Conservation (phyloP, 2,888 invertebrate species). For the Cetonia aurata region DNA sequence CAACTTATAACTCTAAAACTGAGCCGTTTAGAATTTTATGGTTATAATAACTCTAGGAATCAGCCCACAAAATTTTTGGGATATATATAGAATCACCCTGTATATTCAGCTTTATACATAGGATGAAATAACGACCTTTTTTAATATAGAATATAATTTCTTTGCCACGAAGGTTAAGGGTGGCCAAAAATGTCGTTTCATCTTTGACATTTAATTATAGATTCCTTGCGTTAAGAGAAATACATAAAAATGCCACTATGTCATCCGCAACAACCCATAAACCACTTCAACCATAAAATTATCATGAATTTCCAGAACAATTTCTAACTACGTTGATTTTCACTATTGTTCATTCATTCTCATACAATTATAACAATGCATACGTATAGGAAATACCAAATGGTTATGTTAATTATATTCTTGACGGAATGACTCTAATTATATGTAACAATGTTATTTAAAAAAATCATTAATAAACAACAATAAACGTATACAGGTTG, state of each 20-base stretch:
- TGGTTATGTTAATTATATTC: background rate
- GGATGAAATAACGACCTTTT: no score
- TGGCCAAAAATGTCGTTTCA: constrained; percentile 20
- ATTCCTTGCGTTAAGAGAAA: constrained; percentile 18
- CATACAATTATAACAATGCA: constrained; percentile 11
- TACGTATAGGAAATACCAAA: constrained; percentile 10
- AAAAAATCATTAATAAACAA: background rate
- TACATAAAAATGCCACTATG: constrained; percentile 23
- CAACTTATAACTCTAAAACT: no score
- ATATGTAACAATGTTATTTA: background rate
- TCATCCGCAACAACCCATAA: constrained; percentile 8
- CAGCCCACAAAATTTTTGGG: no score
- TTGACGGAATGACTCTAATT: background rate
- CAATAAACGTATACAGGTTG: background rate
- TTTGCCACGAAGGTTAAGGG: constrained; percentile 14
- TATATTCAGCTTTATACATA: no score
- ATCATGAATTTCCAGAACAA: constrained; percentile 6
- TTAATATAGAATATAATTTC: background rate
- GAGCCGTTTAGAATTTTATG: no score
- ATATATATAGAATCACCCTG: no score
- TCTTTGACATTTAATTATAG: constrained; percentile 27
- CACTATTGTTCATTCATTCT: constrained; percentile 6
- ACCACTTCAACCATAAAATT: constrained; percentile 1
- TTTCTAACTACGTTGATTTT: constrained; percentile 1
- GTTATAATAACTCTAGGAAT: no score